Conservation (phyloP, 2,888 invertebrate species). For the Stramonita haemastoma region DNA sequence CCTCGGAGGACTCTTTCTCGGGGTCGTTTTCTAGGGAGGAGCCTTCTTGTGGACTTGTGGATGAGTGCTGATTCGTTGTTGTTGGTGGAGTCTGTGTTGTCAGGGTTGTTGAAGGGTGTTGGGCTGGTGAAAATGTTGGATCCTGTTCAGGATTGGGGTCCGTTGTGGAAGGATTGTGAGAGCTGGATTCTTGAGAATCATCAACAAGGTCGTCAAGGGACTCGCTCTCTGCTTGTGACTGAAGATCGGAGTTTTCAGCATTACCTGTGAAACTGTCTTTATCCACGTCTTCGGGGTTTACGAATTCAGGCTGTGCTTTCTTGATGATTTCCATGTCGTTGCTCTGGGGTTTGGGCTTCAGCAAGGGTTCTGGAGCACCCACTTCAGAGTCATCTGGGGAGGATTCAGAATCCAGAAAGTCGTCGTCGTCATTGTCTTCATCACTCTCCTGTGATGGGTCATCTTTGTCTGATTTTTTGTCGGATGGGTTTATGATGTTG, state of each 20-base stretch:
- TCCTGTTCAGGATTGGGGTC: too few species aligned
- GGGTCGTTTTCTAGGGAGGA: not conserved
- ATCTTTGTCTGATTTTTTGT: not conserved
- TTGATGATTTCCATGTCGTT: conserved; percentile 13
- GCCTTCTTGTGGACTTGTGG: not conserved
- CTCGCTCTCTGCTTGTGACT: not conserved
- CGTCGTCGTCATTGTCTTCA: not conserved
- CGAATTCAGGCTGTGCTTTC: not conserved
- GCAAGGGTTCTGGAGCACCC: not conserved
- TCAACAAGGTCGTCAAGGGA: not conserved
- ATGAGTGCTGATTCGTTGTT: not conserved
- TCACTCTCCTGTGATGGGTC: not conserved
- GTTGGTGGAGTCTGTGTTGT: not conserved
- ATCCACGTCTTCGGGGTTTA: not conserved
- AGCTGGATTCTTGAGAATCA: not conserved
- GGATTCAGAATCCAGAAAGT: not conserved
- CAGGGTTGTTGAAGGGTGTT: not conserved
- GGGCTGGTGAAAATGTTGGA: not conserved
- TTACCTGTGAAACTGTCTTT: not conserved
- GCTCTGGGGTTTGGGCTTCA: not conserved
- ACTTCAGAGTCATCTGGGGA: not conserved
- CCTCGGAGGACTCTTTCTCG: not conserved
- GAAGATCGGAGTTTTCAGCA: not conserved
- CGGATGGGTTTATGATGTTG: not conserved
- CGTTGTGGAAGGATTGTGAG: not conserved